Percentiles rank a stretch among this genome's conserved stretches.
phyloP scores from a whole-genome alignment of 1,140 invertebrate genomes.

The Drosophila triauraria region DNA sequence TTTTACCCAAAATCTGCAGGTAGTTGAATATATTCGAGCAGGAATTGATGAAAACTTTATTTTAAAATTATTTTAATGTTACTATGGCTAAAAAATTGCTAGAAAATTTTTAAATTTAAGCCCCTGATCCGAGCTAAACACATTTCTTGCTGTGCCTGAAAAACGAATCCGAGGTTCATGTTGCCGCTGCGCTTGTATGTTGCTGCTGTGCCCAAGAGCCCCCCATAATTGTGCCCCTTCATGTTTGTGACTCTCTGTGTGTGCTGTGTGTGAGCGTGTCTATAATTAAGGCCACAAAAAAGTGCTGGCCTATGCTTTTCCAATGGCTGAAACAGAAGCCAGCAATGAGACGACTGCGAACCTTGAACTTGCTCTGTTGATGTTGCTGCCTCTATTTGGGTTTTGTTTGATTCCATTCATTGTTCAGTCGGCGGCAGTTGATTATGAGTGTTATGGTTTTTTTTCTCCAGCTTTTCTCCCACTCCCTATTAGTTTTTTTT shows the following conservation, averaged over 20 bases:
- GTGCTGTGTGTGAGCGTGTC: constrained; percentile 67
- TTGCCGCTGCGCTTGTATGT: constrained; percentile 34
- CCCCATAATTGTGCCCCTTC: constrained; percentile 40
- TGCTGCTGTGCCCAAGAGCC: constrained; percentile 11
- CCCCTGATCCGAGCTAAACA: not conserved
- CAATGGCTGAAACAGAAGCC: constrained; percentile 51
- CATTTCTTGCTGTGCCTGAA: constrained; percentile 23
- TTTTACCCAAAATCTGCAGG: too few relatives aligned
- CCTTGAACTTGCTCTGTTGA: constrained; percentile 69
- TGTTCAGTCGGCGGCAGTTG: constrained; percentile 65
- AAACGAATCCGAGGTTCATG: constrained; percentile 25
- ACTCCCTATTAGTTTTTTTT: constrained; percentile 1
- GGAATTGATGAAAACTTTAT: too few relatives aligned
- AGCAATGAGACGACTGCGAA: constrained; percentile 50
- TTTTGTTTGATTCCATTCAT: constrained; percentile 70
- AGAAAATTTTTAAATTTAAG: not conserved
- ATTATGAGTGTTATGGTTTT: constrained; percentile 69
- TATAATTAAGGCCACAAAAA: constrained; percentile 77
- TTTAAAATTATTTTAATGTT: not conserved
- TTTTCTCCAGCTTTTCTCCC: constrained; percentile 10
- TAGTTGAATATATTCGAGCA: too few relatives aligned
- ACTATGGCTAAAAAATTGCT: too few relatives aligned
- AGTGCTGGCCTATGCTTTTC: constrained; percentile 75
- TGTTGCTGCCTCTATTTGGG: constrained; percentile 42
- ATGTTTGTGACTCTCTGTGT: constrained; percentile 31